Base-by-base conservation (phyloP, 1,140 invertebrate genomes). In the Pissodes strobi region DNA sequence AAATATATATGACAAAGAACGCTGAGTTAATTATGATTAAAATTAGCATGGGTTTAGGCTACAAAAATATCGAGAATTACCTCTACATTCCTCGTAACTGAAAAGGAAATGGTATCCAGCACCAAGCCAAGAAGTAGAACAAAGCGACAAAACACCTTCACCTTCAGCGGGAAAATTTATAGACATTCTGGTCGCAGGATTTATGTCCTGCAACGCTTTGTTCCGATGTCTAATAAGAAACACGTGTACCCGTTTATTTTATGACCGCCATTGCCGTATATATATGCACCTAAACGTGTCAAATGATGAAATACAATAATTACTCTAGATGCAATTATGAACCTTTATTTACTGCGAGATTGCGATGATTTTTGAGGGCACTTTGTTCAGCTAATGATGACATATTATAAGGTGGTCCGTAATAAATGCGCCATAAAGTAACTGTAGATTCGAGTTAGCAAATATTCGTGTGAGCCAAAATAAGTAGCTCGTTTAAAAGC, bases 221-320 rank as follows among this genome's bases (percentile, higher is more conserved):
- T 51, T 51, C 25, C 48, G 22, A 51, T 51, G 48, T 22, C 48
- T 51, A 51, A 51, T 51, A 51, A 51, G 48, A 51, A 25, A 51
- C 48, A 51, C 48, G 48, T 51, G 48, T 51, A 27, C 25, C 9
- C 10, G 48, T n/a, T 51, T 30, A 30, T 15, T 51, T 51, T 51
- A 51, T 30, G 25, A 41, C 25, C 25, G 25, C 4, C 25, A 27
- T 27, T 41, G 22, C 48, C 48, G 22, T 51, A 51, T 51, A n/a
- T n/a, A n/a, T n/a, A 19, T 25, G 48, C 48, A 27, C 43, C 25
- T 22, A 46, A 46, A 46, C 21, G 8, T 46, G 43, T 18, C 38
- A 10, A 41, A 41, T 41, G 38, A 41, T 41, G 38, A 18, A 41
- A 8, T n/a, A 41, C 13, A 27, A 27, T 27, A 27, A 27, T 27